Conservation (phyloP, 2,113 vertebrate genomes). For the Morone saxatilis region DNA sequence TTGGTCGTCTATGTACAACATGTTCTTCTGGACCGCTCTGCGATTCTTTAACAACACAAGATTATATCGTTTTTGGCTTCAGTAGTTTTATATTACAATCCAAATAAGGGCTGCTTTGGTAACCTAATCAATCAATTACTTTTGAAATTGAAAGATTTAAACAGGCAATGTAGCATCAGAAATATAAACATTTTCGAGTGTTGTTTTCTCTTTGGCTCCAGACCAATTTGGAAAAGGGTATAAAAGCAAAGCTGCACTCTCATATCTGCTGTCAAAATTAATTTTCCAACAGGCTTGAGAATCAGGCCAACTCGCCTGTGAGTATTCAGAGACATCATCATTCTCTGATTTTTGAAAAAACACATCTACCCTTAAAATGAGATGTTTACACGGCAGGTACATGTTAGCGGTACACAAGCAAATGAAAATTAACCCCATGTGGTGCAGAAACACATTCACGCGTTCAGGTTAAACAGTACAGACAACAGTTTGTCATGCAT, state of each 20-base stretch:
- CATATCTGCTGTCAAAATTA: conserved; percentile 10
- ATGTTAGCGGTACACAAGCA: neutral
- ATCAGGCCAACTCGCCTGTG: neutral
- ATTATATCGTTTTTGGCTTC: neutral
- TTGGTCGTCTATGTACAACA: conserved; percentile 93
- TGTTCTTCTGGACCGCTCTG: conserved; percentile 92
- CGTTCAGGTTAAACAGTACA: neutral
- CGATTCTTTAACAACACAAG: conserved; percentile 80
- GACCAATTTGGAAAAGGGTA: neutral
- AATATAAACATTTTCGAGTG: neutral
- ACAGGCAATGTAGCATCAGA: neutral
- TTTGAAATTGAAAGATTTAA: neutral
- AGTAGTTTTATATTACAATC: neutral
- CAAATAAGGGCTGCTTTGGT: neutral
- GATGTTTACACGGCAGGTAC: neutral
- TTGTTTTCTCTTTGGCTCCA: neutral
- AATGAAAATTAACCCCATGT: neutral
- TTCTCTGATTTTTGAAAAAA: neutral
- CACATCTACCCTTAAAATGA: neutral
- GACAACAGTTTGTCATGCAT: neutral
- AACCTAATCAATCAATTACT: neutral
- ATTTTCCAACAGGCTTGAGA: neutral
- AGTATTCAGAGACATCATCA: neutral
- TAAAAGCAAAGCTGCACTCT: neutral
- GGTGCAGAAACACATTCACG: neutral